Evolutionary conservation across 2,888 invertebrate species (phyloP), one percentile per base, ranked within the genome.

Genomic region (Nycteola revayana): DNA sequence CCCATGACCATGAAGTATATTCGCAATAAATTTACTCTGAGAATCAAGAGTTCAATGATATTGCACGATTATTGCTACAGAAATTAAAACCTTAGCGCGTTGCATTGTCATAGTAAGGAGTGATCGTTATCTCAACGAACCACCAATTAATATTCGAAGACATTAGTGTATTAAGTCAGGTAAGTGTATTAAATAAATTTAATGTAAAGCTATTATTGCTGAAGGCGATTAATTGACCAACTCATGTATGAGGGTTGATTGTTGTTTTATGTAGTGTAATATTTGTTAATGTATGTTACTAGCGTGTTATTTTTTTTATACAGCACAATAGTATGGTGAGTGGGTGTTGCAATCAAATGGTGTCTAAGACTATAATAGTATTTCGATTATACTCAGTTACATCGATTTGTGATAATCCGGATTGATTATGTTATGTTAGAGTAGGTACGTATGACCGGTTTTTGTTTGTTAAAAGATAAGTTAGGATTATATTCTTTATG

Each of bases 1-100:
- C 47, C 62, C 59, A 60, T 64, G 63, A 59, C 64, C 60, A 49
- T 66, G 63, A 57, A 43, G 60, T 57, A n/a, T n/a, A 42, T 50
- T 42, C 43, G 45, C 43, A 60, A 50, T 55, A 52, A 49, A 49
- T 53, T 38, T 46, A 28, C 46, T 42, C 30, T 32, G 22, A 8
- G 42, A 49, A 37, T 42, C 43, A 44, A 52, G 55, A 66, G 63
- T 66, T 67, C 60, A 65, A 62, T 65, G 63, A 50, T 60, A 54
- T 52, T 49, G 50, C 27, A 32, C 34, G 30, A 27, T 30, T 51
- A 45, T 55, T 46, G 43, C 43, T 47, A 46, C 38, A 49, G 32
- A 52, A 57, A 59, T 55, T 43, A 45, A 36, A 49, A 42, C 41
- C 49, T 56, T 42, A 38, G 41, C 33, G 36, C 36, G 48, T 48